Base-by-base conservation (phyloP, 2,797 vertebrate genomes). In the Alosa sapidissima region DNA sequence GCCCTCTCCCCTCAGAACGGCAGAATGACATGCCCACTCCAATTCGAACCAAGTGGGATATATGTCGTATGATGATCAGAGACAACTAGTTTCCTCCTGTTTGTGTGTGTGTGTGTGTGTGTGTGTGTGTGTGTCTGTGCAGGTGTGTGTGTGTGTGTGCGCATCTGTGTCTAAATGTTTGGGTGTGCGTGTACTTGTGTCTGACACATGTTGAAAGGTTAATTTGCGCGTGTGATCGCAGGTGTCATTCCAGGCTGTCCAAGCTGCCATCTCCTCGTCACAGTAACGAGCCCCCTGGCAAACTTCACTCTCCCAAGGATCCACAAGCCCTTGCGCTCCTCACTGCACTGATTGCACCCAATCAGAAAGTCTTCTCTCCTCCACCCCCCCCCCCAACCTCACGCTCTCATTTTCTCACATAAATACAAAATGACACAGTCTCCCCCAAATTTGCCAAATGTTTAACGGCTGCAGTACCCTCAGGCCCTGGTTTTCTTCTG, bases 391-490 rank as follows among this genome's bases (percentile, higher is more conserved):
- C 65, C 33, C 65, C 14, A 28, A 3, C 33, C 62, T 10, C 28
- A 0, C 8, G 0, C 62, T 2, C 33, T 3, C 62, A 13, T 10
- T 4, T 41, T 52, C 51, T 13, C 14, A 16, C 33, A 2, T 33
- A 13, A 72, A 72, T 72, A 72, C 10, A 72, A 72, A 72, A 36
- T 72, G 65, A 16, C 68, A 65, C 60, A 65, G 24, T 14, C 68
- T 75, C 14, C 33, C 36, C 68, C 68, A 45, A 75, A 72, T 72
- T 72, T 72, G 65, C 28, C 65, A 72, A 72, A 72, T 72, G 65
- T 72, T 72, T 2, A 28, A 41, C 14, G 68, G 36, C 68, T 75
- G 33, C 41, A 1, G 14, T 7, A 5, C 3, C 68, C 14, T 5
- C 4, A 5, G 33, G 68, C 33, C 14, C 33, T 14, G 68, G 3